Base-by-base conservation (phyloP, 2,797 vertebrate species). In the Semotilus atromaculatus region DNA sequence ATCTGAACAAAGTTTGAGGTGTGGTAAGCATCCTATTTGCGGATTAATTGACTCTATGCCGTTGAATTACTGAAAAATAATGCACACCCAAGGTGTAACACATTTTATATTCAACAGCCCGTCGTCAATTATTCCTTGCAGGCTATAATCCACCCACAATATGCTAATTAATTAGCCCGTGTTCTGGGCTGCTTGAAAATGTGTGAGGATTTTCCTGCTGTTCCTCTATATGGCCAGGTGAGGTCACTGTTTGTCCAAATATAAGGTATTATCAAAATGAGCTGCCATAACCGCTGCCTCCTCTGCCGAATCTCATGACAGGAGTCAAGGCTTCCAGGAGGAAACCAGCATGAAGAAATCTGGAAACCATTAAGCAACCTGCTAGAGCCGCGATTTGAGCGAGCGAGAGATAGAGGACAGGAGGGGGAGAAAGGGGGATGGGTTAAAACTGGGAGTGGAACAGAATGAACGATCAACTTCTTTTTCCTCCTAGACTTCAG, bases 301-400 rank as follows among this genome's bases (percentile, higher is more conserved):
- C 92, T 92, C 90, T 86, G 88, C 93, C 89, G 93, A 94, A 95
- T 94, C 94, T 93, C 94, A 93, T 94, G 93, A 93, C 91, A 91
- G 92, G 91, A 93, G 86, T 92, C 90, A 87, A 86, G 88, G 91
- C 92, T 92, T 94, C 92, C 92, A 94, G 90, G 85, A 93, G 92
- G 88, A 89, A 90, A 88, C 90, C 87, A 89, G 93, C 92, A 92
- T 90, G 92, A 91, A 81, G 92, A 93, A 95, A 95, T 95, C 95
- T 96, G 95, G 95, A 96, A 95, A 93, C 91, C 92, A 95, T 96
- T 96, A 96, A 93, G 93, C 93, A 95, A 95, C 95, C 95, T 96
- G 95, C 94, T 93, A 92, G 91, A 89, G 87, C 91, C 89, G 85
- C 90, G 86, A 88, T 88, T 86, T 82, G 58, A 38, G n/a, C 23